Evolutionary conservation across 2,888 invertebrate genomes (phyloP).

Genomic region (Dilophus febrilis): DNA sequence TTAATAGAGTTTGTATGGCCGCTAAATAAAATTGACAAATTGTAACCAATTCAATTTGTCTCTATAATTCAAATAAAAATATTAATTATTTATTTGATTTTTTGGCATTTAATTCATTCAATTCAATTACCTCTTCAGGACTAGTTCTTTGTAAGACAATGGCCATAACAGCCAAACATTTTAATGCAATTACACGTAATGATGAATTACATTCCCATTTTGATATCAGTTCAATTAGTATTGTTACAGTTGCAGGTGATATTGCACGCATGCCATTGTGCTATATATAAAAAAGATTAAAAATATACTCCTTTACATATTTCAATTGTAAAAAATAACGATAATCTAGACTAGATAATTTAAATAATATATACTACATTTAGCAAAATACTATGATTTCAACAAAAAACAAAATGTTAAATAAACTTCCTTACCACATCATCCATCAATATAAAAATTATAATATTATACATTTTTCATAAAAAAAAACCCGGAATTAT

Average conservation of each 20-base stretch:
- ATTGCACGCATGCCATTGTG: constrained; percentile 41
- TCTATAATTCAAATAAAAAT: constrained; percentile 24
- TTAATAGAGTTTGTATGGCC: constrained; percentile 24
- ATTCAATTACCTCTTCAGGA: constrained; percentile 32
- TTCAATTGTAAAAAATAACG: no score
- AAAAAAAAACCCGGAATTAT: no score
- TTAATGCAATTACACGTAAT: constrained; percentile 31
- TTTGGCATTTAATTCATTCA: not conserved
- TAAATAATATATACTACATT: no score
- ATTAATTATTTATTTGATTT: constrained; percentile 6
- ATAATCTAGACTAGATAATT: no score
- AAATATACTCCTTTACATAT: no score
- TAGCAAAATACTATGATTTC: no score
- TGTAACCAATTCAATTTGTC: constrained; percentile 38
- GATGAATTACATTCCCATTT: constrained; percentile 26
- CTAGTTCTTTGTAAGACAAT: constrained; percentile 37
- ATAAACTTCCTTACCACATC: no score
- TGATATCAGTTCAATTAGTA: constrained; percentile 35
- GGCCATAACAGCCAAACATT: constrained; percentile 37
- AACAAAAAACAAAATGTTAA: no score
- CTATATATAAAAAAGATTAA: no score
- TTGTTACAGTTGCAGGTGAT: constrained; percentile 41
- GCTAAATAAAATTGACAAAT: constrained; percentile 29
- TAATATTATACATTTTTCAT: no score
- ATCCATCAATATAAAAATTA: no score